Conservation (phyloP, 2,797 vertebrate genomes). For the Syngnathus rostellatus region DNA sequence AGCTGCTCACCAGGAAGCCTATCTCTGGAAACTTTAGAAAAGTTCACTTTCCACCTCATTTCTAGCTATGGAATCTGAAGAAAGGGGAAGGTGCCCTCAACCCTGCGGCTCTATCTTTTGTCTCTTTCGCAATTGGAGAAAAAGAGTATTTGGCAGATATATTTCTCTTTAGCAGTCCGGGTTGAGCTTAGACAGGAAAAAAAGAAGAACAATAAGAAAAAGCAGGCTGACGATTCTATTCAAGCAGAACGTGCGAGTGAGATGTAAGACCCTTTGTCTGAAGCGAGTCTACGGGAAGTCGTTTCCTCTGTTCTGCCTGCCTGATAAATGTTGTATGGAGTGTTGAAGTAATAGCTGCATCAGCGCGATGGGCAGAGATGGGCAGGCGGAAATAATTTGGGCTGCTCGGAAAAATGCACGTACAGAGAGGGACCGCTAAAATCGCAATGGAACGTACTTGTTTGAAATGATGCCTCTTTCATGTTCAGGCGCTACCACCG, state of each 20-base stretch:
- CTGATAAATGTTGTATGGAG: slow-evolving; percentile 30
- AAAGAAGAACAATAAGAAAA: background rate
- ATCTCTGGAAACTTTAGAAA: background rate
- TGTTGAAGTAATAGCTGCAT: slow-evolving; percentile 22
- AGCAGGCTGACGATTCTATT: background rate
- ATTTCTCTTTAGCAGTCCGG: background rate
- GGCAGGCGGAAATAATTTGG: background rate
- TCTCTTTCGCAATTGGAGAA: background rate
- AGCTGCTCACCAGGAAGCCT: background rate
- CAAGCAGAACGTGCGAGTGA: background rate
- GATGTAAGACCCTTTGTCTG: slow-evolving; percentile 3
- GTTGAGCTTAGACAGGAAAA: background rate
- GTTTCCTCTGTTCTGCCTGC: slow-evolving; percentile 33
- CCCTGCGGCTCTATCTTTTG: slow-evolving; percentile 1
- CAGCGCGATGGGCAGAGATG: slow-evolving; percentile 27
- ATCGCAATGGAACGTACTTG: background rate
- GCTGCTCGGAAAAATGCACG: background rate
- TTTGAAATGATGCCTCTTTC: background rate
- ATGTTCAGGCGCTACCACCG: background rate
- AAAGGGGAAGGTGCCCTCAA: background rate
- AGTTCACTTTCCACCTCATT: background rate
- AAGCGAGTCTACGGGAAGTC: slow-evolving; percentile 15
- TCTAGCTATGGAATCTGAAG: background rate
- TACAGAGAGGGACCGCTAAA: slow-evolving; percentile 4
- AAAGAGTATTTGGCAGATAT: background rate